phyloP scores from a whole-genome alignment of 1,140 invertebrate genomes.

The Aporrectodea caliginosa region DNA sequence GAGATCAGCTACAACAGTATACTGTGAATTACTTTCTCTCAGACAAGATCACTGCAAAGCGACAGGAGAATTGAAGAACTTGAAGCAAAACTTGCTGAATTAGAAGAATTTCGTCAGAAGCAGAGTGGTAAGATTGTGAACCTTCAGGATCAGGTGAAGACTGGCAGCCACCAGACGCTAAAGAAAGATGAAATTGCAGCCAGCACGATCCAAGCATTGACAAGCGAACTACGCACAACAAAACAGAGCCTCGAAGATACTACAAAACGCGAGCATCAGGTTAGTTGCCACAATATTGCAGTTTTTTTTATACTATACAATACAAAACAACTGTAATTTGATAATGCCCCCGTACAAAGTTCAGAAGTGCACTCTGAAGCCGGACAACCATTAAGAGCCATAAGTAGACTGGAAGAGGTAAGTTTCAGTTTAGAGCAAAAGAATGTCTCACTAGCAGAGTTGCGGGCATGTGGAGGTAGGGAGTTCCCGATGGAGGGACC shows the following conservation, averaged over 20 bases:
- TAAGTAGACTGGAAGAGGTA: too few species aligned
- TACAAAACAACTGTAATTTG: too few species aligned
- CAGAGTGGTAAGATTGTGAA: constrained; percentile 50
- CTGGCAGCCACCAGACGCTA: constrained; percentile 34
- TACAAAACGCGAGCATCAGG: constrained; percentile 52
- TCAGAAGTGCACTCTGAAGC: too few species aligned
- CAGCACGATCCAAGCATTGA: constrained; percentile 53
- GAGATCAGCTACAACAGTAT: too few species aligned
- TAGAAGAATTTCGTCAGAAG: constrained; percentile 50
- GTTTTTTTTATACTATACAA: too few species aligned
- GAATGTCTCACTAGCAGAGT: too few species aligned
- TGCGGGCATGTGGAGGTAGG: too few species aligned
- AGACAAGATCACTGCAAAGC: constrained; percentile 42
- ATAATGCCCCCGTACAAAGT: too few species aligned
- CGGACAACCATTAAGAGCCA: too few species aligned
- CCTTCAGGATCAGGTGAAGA: constrained; percentile 44
- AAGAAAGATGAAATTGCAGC: constrained; percentile 47
- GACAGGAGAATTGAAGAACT: constrained; percentile 49
- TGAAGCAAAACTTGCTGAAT: constrained; percentile 45
- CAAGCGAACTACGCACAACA: constrained; percentile 52
- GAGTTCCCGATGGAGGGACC: too few species aligned
- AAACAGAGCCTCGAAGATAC: constrained; percentile 49
- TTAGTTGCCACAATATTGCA: constrained; percentile 35
- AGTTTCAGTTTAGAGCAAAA: too few species aligned
- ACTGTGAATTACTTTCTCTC: too few species aligned